Evolutionary conservation across 2,888 invertebrate species (phyloP).

Genomic region (Graphium colonna): DNA sequence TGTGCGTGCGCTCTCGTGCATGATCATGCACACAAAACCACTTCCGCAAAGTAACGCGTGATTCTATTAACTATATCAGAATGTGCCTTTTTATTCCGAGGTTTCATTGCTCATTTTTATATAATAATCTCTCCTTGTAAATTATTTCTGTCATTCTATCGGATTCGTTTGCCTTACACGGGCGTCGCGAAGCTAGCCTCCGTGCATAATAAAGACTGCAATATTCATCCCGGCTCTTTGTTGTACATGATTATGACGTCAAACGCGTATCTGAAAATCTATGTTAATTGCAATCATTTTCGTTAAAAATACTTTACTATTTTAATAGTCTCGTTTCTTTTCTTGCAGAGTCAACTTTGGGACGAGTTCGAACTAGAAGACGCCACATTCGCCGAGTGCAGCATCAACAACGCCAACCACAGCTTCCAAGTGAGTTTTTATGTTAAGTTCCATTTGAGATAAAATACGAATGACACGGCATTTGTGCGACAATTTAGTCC

Average conservation of each 20-base stretch:
- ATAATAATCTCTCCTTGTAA: neutral
- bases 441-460: no score
- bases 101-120: no score
- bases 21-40: no score
- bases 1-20: no score
- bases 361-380: slow-evolving; percentile 93
- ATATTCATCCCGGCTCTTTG: slow-evolving; percentile 12
- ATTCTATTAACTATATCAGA: no score
- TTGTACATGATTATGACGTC: slow-evolving; percentile 5
- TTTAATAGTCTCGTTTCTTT: slow-evolving; percentile 23
- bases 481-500: no score
- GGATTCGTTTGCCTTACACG: neutral
- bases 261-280: neutral
- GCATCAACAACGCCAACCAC: slow-evolving; percentile 91
- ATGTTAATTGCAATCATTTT: neutral
- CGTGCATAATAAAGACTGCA: slow-evolving; percentile 7
- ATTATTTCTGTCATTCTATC: neutral
- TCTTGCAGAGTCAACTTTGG: slow-evolving; percentile 91
- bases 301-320: neutral
- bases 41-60: no score
- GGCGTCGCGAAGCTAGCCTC: neutral
- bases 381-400: slow-evolving; percentile 92
- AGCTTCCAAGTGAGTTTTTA: slow-evolving; percentile 87
- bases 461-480: no score
- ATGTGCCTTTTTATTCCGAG: no score